Percentiles rank a stretch among this genome's conserved stretches.
These are phyloP conservation scores for Cirrhinus mrigala DNA, from an alignment of 2,797 vertebrate genomes.

Conservation along the genomic window DNA sequence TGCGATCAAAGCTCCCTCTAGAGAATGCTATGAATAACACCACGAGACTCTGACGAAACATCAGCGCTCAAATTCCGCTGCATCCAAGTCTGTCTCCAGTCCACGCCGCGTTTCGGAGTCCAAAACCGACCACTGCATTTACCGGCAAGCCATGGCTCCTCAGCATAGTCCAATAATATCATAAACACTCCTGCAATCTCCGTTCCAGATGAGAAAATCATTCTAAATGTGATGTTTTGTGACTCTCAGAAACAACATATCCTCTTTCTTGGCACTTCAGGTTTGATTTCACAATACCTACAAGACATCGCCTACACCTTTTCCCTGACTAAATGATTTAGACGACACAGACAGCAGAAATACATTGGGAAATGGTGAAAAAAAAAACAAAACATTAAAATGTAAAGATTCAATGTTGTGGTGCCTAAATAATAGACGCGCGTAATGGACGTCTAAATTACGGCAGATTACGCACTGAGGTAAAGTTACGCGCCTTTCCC, in stretches of 20 bases:
- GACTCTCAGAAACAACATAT: conserved; percentile 9
- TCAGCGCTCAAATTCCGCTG: conserved; percentile 9
- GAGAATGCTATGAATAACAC: conserved; percentile 21
- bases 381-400: not conserved
- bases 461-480: conserved; percentile 37
- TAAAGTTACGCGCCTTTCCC: conserved; percentile 58
- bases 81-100: not conserved
- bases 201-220: conserved; percentile 38
- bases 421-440: not conserved
- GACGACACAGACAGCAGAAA: not conserved
- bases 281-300: not conserved
- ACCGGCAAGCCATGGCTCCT: conserved; percentile 1
- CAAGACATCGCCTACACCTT: not conserved
- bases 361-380: too few relatives aligned
- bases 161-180: conserved; percentile 34
- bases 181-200: conserved; percentile 40
- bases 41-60: conserved; percentile 8
- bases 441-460: conserved; percentile 29
- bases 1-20: conserved; percentile 14
- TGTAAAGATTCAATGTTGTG: not conserved
- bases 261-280: not conserved
- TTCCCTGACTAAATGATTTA: not conserved
- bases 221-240: conserved; percentile 41
- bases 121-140: conserved; percentile 26
- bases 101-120: not conserved